phyloP scores from a whole-genome alignment of 2,888 invertebrate genomes.

The Eupelmus urozonus region DNA sequence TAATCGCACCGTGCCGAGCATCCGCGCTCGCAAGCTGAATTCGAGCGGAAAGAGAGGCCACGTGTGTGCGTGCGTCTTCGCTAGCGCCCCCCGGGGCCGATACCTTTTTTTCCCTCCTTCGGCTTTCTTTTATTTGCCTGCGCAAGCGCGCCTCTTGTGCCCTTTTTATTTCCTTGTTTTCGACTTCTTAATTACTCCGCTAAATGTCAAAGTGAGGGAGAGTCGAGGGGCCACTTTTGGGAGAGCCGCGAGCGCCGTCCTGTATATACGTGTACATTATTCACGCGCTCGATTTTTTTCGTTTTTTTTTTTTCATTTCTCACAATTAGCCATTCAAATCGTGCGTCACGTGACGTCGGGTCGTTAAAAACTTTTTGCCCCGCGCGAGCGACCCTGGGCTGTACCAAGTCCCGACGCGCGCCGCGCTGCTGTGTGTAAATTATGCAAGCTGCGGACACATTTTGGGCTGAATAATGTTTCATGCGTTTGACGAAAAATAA shows the following conservation, averaged over 20 bases:
- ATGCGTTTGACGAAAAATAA: no score
- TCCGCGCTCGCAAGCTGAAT: slow-evolving; percentile 47
- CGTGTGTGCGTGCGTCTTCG: slow-evolving; percentile 2
- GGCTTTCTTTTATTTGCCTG: no score
- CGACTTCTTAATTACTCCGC: slow-evolving; percentile 47
- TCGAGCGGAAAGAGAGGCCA: slow-evolving; percentile 18
- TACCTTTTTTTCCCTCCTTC: no score
- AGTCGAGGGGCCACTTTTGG: background rate
- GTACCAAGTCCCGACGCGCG: no score
- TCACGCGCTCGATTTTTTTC: slow-evolving; percentile 27
- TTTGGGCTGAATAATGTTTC: background rate
- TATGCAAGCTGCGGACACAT: slow-evolving; percentile 20
- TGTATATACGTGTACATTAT: slow-evolving; percentile 19
- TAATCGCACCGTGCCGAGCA: slow-evolving; percentile 70
- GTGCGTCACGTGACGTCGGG: slow-evolving; percentile 17
- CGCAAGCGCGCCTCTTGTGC: no score
- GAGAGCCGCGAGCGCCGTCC: no score
- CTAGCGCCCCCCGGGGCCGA: background rate
- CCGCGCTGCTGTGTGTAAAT: no score
- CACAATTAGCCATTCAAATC: slow-evolving; percentile 34
- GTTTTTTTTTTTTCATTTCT: no score
- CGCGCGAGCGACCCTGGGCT: background rate
- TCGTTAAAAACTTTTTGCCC: slow-evolving; percentile 25
- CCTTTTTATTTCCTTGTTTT: slow-evolving; percentile 54
- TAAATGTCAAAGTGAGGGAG: slow-evolving; percentile 30